A percentile compares a stretch with the other conserved stretches of the same genome.
Evolutionary conservation across 2,888 invertebrate genomes (phyloP).

Genomic region (Philopedon plagiatum): DNA sequence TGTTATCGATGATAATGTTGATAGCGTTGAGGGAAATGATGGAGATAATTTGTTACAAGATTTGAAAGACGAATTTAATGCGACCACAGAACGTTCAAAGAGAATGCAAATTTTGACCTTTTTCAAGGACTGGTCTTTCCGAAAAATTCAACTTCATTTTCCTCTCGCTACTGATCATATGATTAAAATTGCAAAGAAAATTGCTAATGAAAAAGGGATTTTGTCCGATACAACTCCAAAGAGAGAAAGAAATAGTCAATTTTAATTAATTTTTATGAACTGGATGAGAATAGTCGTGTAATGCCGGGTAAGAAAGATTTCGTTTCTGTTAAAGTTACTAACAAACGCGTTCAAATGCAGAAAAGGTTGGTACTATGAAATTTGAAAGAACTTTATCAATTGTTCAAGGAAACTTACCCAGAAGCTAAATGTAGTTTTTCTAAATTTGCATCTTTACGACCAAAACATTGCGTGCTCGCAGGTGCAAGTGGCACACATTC

Average conservation of each 20-base stretch:
- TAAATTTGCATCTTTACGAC: neutral
- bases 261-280: neutral
- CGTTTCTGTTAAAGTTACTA: neutral
- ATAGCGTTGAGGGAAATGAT: neutral
- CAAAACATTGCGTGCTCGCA: neutral
- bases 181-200: neutral
- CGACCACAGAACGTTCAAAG: neutral
- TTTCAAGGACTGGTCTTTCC: neutral
- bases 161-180: neutral
- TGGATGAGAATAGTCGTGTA: neutral
- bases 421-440: neutral
- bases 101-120: neutral
- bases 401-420: neutral
- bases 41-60: neutral
- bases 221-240: neutral
- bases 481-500: neutral
- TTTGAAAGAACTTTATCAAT: neutral
- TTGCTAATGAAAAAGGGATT: neutral
- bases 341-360: neutral
- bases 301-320: neutral
- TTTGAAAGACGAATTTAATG: neutral
- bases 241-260: neutral
- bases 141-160: neutral
- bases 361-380: neutral
- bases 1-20: neutral